Conservation (phyloP, 2,113 vertebrate genomes). For the Ictalurus punctatus region DNA sequence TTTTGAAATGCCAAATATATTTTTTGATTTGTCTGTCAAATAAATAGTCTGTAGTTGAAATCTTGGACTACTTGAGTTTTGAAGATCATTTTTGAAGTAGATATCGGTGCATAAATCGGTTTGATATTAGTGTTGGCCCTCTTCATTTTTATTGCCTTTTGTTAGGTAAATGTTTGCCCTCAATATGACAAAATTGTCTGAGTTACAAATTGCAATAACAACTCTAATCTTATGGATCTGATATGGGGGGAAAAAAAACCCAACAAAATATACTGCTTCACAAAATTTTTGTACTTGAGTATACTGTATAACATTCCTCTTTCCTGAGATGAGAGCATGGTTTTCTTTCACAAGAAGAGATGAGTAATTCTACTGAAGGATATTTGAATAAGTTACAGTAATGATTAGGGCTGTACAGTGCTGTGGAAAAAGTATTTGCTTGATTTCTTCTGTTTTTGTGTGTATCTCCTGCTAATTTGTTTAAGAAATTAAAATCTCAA, state of each 20-base stretch:
- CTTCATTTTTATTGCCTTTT: neutral
- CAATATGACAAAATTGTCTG: no score
- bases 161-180: neutral
- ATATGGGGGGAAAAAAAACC: neutral
- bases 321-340: neutral
- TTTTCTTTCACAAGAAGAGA: neutral
- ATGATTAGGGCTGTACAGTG: neutral
- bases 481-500: no score
- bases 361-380: neutral
- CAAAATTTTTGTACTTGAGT: neutral
- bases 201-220: neutral
- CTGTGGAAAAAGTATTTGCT: no score
- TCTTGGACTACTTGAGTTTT: conserved; percentile 23
- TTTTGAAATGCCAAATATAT: conserved; percentile 75
- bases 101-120: neutral
- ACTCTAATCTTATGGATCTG: neutral
- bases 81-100: neutral
- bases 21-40: conserved; percentile 74
- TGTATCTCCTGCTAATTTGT: no score
- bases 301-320: neutral
- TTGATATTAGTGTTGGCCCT: neutral
- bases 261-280: neutral
- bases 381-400: neutral
- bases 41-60: conserved; percentile 74
- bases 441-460: no score